Conservation (phyloP, 2,797 vertebrate genomes). For the Luscinia luscinia region DNA sequence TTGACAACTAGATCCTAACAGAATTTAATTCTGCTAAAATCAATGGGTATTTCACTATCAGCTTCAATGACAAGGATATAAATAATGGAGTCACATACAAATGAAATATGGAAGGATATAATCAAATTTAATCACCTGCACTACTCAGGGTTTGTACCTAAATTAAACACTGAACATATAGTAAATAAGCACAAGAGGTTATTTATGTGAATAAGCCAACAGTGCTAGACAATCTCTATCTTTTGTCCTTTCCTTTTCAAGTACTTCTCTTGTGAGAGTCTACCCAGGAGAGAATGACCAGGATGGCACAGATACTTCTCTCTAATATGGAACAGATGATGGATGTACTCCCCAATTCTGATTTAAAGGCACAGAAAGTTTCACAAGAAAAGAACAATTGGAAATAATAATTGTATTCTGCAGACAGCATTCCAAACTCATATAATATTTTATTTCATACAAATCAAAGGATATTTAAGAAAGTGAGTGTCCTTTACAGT, state of each 20-base stretch:
- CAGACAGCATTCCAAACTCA: background rate
- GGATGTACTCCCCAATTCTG: background rate
- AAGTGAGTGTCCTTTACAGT: background rate
- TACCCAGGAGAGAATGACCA: background rate
- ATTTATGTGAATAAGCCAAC: background rate
- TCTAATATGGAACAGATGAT: background rate
- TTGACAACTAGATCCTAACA: background rate
- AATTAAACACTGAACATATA: background rate
- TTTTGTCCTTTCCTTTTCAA: background rate
- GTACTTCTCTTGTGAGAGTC: background rate
- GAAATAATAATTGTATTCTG: background rate
- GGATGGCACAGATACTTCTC: background rate
- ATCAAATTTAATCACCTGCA: background rate
- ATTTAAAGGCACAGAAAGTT: background rate
- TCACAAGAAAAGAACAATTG: background rate
- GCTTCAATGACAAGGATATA: background rate
- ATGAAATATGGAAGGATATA: background rate
- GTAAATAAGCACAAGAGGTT: background rate
- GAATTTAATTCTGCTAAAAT: background rate
- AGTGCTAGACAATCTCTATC: background rate
- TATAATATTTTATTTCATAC: background rate
- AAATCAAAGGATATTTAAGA: background rate
- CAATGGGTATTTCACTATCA: background rate
- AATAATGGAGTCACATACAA: background rate
- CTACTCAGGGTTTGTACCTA: background rate